Conservation (phyloP, 2,888 invertebrate genomes). For the Onchidella celtica region DNA sequence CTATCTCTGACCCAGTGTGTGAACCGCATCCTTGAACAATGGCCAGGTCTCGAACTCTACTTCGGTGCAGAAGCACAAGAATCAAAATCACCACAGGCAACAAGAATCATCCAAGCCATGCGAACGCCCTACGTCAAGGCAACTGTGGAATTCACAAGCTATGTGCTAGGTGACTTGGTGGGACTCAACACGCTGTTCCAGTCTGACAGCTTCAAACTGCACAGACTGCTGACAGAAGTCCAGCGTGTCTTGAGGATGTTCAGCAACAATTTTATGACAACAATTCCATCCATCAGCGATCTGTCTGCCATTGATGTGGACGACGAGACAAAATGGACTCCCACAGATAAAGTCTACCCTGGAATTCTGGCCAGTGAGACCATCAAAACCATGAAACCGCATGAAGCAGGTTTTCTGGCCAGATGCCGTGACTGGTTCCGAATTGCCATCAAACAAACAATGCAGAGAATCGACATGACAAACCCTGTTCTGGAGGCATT, state of each 20-base stretch:
- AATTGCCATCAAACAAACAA: neutral
- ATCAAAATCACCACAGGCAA: neutral
- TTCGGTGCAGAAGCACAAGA: conserved; percentile 33
- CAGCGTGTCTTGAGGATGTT: neutral
- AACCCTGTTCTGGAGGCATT: neutral
- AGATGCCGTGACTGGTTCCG: conserved; percentile 7
- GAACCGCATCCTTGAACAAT: conserved; percentile 50
- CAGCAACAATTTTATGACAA: conserved; percentile 9
- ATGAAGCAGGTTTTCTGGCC: conserved; percentile 5
- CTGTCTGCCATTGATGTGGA: neutral
- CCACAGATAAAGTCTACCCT: neutral
- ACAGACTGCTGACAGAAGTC: neutral
- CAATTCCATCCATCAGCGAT: neutral
- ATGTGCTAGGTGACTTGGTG: neutral
- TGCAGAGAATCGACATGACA: neutral
- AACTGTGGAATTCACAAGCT: conserved; percentile 2
- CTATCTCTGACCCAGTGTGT: conserved; percentile 54
- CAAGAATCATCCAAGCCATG: neutral
- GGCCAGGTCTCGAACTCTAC: conserved; percentile 53
- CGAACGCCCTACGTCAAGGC: neutral
- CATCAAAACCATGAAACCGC: neutral
- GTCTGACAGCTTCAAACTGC: conserved; percentile 7
- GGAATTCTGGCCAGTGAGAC: neutral
- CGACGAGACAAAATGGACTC: neutral
- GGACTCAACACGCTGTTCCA: neutral